Evolutionary conservation across 2,113 vertebrate genomes (phyloP).

Genomic region (Cranoglanis bouderius): DNA sequence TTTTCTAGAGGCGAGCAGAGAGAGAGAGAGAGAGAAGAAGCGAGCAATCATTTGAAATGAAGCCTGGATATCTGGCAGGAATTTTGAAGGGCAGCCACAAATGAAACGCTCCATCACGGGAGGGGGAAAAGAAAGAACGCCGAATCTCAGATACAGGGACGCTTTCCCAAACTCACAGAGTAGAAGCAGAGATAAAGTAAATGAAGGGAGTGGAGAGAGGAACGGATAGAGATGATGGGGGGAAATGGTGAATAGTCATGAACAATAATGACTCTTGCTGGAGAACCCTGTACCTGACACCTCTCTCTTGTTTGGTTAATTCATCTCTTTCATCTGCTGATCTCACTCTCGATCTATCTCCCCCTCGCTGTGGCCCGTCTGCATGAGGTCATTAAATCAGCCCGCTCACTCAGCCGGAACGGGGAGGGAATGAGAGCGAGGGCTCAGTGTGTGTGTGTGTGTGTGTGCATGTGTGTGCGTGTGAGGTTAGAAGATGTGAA

Average conservation of each 20-base stretch:
- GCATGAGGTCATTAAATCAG: slow-evolving; percentile 69
- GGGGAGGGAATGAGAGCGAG: slow-evolving; percentile 59
- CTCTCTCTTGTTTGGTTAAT: slow-evolving; percentile 35
- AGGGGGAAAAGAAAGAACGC: slow-evolving; percentile 42
- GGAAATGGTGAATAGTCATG: slow-evolving; percentile 30
- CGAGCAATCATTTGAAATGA: slow-evolving; percentile 58
- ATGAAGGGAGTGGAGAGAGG: not conserved
- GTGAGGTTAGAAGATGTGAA: slow-evolving; percentile 57
- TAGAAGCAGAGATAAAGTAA: not conserved
- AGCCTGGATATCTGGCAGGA: slow-evolving; percentile 65
- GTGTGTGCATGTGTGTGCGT: not conserved
- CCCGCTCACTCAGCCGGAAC: slow-evolving; percentile 63
- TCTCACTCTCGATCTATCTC: slow-evolving; percentile 33
- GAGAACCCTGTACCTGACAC: slow-evolving; percentile 38
- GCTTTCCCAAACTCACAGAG: not conserved
- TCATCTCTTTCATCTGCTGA: slow-evolving; percentile 30
- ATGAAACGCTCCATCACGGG: slow-evolving; percentile 68
- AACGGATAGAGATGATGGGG: slow-evolving; percentile 19
- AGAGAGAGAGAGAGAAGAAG: slow-evolving; percentile 21
- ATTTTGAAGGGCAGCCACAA: slow-evolving; percentile 70
- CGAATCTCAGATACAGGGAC: slow-evolving; percentile 65
- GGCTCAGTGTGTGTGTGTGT: slow-evolving; percentile 21
- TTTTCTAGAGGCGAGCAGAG: slow-evolving; percentile 44
- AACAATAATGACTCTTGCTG: slow-evolving; percentile 29
- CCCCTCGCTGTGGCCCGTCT: slow-evolving; percentile 53